phyloP scores from a whole-genome alignment of 2,113 vertebrate genomes.

The Vulpes lagopus region DNA sequence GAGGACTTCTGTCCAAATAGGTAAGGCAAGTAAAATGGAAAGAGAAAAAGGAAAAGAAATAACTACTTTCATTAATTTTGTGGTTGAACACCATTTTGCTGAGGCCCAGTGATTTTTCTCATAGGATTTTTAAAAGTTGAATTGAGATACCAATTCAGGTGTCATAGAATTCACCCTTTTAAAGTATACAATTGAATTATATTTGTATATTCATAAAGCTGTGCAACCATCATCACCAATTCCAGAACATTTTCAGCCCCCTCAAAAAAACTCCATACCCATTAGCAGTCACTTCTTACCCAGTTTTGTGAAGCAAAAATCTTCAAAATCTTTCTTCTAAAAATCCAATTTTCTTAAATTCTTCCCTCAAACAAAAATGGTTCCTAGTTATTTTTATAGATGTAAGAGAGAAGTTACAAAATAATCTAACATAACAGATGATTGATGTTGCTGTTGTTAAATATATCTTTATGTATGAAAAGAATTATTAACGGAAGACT shows the following conservation, averaged over 20 bases:
- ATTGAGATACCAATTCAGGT: not conserved
- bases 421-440: conserved; percentile 28
- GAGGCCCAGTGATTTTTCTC: not conserved
- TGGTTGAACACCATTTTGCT: not conserved
- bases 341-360: conserved; percentile 37
- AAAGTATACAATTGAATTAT: not conserved
- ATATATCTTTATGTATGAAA: not conserved
- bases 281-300: not conserved
- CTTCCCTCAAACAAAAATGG: not conserved
- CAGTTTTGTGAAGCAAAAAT: conserved; percentile 2
- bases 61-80: not conserved
- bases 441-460: not conserved
- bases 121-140: not conserved
- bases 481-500: not conserved
- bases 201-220: not conserved
- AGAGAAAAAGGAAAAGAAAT: not conserved
- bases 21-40: not conserved
- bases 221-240: not conserved
- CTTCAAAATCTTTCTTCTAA: not conserved
- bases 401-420: not conserved
- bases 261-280: not conserved
- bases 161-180: not conserved
- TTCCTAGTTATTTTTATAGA: conserved; percentile 17
- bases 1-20: not conserved
- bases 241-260: not conserved